Evolutionary conservation across 2,797 vertebrate species (phyloP), one percentile per base, ranked within the genome.

Genomic region (Lophius americanus): DNA sequence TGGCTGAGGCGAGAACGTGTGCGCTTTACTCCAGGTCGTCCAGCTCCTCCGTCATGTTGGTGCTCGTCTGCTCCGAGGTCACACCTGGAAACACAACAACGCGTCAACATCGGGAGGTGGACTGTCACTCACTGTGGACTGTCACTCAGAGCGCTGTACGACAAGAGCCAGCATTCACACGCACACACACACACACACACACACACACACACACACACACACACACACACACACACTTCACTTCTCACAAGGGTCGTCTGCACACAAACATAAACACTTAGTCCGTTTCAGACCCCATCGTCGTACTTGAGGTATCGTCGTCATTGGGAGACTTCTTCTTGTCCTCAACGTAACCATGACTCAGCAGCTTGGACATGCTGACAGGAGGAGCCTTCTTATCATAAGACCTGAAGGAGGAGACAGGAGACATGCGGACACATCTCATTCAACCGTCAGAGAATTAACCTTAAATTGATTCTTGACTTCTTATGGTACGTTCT

Each of bases 311-410:
- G 51, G 86, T 8, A 36, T 94, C 92, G 11, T 93, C 92, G 0
- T 94, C 93, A 12, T 86, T 87, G n/a, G 85, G 74, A 42, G 91
- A 91, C 81, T 92, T 92, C 70, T 90, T 90, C 50, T 93, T 85
- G 0, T 88, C 83, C 85, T 92, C 93, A 23, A 92, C 64, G 7
- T 95, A 95, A 32, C 93, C 94, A 8, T 94, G 94, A 85, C 94
- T 94, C 84, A 95, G 87, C 84, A 95, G 92, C 82, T 92, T 94
- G 74, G 92, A 84, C 94, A 95, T 95, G 91, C 89, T 93, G 76
- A 94, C 92, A 0, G 92, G 92, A 7, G 66, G 69, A 12, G 81
- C 54, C 73, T 91, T 93, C 89, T 94, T 95, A 48, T 92, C 92
- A n/a, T 91, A 82, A 63, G 76, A 94, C 80, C 93, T 95, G 76